Evolutionary conservation across 2,797 vertebrate genomes (phyloP), one percentile per base, ranked within the genome.

Genomic region (Cirrhinus molitorella): DNA sequence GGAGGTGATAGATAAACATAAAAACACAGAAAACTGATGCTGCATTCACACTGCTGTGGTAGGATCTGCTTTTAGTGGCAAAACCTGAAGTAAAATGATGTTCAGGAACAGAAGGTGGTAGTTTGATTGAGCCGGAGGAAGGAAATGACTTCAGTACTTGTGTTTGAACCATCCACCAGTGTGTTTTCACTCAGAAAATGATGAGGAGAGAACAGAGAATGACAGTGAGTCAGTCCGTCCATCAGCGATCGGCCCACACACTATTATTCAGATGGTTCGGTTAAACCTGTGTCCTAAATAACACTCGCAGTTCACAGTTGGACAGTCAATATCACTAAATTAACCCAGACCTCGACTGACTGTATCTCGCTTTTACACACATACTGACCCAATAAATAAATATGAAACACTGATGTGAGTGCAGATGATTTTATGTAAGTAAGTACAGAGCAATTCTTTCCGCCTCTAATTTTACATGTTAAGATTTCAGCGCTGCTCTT

Each of bases 201-300:
- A 70, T 17, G 23, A 71, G 17, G 68, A 71, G 67, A 45, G 37
- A 34, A 43, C n/a, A 47, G 17, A 51, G 17, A 37, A 34, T 16
- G 72, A 74, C 49, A 55, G 49, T 55, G 49, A 55, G 71, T 73
- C 49, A 73, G 28, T 70, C 67, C 13, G 13, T 45, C 67, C 40
- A 45, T 70, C 40, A 45, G 11, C 19, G 25, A n/a, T 73, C 47
- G 25, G 17, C 83, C 61, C 57, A 81, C 77, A 82, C 83, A 81
- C 43, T 55, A n/a, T 40, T 80, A 66, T 76, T 76, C 75, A 43
- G 65, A 75, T 23, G 72, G 40, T 67, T 70, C 74, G 45, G 43
- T 74, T 63, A 17, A 85, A 55, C 45, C 21, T 16, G 21, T 47
- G 23, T 73, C 68, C 40, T 61, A 63, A 17, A 63, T 70, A 66